Conservation (phyloP, 2,113 vertebrate genomes). For the Burhinus bistriatus region DNA sequence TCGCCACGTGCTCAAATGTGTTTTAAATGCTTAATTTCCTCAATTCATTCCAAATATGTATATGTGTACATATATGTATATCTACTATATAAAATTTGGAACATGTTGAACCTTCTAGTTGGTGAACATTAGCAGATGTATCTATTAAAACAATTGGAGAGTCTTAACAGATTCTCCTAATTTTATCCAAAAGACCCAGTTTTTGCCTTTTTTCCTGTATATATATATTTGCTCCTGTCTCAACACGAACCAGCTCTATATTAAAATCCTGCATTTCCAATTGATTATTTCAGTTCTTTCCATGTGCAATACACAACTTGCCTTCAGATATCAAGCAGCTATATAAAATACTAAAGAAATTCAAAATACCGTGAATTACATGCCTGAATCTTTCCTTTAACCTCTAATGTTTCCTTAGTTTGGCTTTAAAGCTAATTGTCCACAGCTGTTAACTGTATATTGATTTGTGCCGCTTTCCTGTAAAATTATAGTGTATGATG, state of each 20-base stretch:
- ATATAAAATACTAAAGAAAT: neutral
- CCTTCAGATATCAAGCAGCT: constrained; percentile 33
- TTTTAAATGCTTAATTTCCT: neutral
- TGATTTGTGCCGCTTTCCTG: constrained; percentile 62
- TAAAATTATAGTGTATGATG: neutral
- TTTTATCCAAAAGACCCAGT: neutral
- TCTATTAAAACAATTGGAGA: neutral
- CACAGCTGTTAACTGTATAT: constrained; percentile 45
- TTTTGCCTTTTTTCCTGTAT: neutral
- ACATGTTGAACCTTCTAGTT: neutral
- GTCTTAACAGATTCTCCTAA: neutral
- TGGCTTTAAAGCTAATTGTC: constrained; percentile 35
- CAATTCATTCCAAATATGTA: neutral
- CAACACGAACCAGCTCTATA: constrained; percentile 19
- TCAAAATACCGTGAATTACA: constrained; percentile 2
- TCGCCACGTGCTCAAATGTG: neutral
- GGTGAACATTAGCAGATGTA: neutral
- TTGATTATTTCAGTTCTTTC: constrained; percentile 20
- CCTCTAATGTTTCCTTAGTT: constrained; percentile 14
- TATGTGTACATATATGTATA: neutral
- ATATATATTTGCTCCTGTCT: neutral
- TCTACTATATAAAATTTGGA: neutral
- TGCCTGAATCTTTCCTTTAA: constrained; percentile 38
- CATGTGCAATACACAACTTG: neutral
- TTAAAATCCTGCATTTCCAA: constrained; percentile 55